Evolutionary conservation across 2,113 vertebrate genomes (phyloP).

Genomic region (Lagopus leucura): DNA sequence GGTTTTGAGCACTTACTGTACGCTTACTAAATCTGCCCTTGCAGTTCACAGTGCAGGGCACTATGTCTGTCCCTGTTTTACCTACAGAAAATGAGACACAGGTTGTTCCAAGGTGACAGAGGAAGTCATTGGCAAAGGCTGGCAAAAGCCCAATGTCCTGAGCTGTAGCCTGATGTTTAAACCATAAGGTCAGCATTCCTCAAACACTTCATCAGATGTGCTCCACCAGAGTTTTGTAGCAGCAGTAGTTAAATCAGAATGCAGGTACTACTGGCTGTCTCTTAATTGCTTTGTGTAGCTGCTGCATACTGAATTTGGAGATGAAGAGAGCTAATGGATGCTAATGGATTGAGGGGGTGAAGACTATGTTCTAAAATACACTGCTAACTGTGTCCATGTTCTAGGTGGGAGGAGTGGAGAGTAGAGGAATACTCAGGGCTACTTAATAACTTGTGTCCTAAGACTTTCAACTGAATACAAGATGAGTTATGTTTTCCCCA

Average conservation of each 20-base stretch:
- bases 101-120: not conserved
- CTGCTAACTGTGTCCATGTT: accelerated
- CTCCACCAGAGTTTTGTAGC: not conserved
- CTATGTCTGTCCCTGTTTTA: not conserved
- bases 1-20: not conserved
- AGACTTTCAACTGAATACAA: not conserved
- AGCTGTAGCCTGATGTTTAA: not conserved
- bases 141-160: not conserved
- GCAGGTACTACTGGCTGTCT: not conserved
- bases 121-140: not conserved
- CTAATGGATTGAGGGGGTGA: not conserved
- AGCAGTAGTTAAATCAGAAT: not conserved
- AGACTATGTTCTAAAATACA: not conserved
- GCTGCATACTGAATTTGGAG: not conserved
- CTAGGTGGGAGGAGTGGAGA: not conserved
- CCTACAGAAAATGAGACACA: not conserved
- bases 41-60: not conserved
- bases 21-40: not conserved
- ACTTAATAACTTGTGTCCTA: not conserved
- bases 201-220: not conserved
- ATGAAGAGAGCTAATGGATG: not conserved
- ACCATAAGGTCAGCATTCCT: not conserved
- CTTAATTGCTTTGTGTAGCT: not conserved
- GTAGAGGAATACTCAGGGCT: not conserved
- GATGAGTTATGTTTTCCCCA: not conserved